A percentile compares a stretch with the other conserved stretches of the same genome.
Evolutionary conservation across 1,140 invertebrate species (phyloP).

Genomic region (Solenopsis invicta): DNA sequence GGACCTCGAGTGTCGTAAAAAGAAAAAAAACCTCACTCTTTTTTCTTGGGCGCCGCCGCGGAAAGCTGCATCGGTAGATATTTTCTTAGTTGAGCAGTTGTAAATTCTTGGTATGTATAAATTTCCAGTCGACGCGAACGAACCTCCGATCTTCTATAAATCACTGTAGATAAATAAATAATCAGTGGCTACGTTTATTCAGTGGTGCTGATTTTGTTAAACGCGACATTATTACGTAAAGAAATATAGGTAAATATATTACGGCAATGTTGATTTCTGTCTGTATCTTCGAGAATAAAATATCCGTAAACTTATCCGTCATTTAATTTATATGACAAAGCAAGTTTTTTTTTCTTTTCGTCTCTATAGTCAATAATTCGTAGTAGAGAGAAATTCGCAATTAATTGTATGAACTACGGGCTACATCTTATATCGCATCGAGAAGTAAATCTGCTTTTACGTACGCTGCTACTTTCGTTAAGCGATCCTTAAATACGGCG

Average conservation of each 20-base stretch:
- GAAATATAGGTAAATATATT: neutral
- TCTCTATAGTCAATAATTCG: neutral
- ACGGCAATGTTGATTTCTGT: neutral
- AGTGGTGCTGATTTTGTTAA: neutral
- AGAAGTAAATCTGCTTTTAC: neutral
- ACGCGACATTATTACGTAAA: neutral
- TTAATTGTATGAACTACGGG: neutral
- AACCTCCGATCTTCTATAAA: neutral
- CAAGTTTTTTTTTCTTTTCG: neutral
- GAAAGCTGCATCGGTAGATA: neutral
- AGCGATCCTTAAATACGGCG: neutral
- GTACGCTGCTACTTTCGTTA: neutral
- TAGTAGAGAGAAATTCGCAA: neutral
- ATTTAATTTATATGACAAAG: neutral
- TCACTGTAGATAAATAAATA: conserved; percentile 11
- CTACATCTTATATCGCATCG: neutral
- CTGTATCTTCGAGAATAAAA: neutral
- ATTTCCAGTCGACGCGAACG: neutral
- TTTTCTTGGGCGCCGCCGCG: neutral
- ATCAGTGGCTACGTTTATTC: neutral
- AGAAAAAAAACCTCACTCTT: conserved; percentile 18
- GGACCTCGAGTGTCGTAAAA: conserved; percentile 32
- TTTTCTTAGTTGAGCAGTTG: neutral
- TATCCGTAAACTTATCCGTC: neutral
- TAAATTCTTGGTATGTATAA: neutral